phyloP scores from a whole-genome alignment of 2,113 vertebrate genomes.

The Seriola rivoliana region DNA sequence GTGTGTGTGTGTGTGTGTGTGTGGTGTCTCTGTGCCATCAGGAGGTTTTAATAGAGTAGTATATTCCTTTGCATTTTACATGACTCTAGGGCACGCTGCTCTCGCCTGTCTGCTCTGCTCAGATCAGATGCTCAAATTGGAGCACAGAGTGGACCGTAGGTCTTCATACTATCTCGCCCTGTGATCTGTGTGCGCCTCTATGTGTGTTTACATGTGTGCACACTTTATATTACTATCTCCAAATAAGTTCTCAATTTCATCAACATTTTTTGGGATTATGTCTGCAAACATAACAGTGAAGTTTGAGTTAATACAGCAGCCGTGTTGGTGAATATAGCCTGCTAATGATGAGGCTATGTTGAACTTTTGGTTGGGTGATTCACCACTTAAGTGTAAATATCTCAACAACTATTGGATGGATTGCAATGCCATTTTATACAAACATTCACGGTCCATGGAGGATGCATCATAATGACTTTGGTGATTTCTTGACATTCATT shows the following conservation, averaged over 20 bases:
- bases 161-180: slow-evolving; percentile 79
- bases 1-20: slow-evolving; percentile 28
- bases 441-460: background rate
- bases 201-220: slow-evolving; percentile 36
- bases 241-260: background rate
- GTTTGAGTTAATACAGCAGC: no score
- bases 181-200: slow-evolving; percentile 46
- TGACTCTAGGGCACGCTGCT: slow-evolving; percentile 92
- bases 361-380: background rate
- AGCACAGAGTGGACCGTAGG: slow-evolving; percentile 86
- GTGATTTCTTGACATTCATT: background rate
- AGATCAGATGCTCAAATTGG: slow-evolving; percentile 91
- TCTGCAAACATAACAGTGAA: background rate
- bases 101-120: slow-evolving; percentile 94
- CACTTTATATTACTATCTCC: background rate
- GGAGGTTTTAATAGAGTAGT: slow-evolving; percentile 86
- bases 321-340: background rate
- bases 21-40: slow-evolving; percentile 73
- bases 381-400: background rate
- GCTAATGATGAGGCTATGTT: no score
- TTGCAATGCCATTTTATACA: background rate
- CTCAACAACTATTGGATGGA: background rate
- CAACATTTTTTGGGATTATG: background rate
- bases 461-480: background rate
- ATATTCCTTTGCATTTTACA: slow-evolving; percentile 94